Conservation (phyloP, 37 sponge, comb jelly and placozoan genomes). For the Petrosia ficiformis region DNA sequence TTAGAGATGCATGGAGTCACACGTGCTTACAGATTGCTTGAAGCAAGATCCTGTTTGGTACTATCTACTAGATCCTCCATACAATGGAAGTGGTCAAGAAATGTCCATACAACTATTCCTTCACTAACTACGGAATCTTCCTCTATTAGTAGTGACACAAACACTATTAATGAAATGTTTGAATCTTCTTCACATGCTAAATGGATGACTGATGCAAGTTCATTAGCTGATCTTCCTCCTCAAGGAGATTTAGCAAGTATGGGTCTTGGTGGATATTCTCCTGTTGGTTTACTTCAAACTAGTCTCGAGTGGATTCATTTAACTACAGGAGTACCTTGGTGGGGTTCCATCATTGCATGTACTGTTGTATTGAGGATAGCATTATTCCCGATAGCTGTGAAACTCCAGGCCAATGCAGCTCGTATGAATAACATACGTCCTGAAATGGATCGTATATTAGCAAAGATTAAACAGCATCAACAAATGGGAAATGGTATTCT, state of each 20-base stretch:
- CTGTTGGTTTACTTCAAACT: conserved; percentile 76
- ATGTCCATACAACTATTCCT: too few species aligned
- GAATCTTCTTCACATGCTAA: conserved; percentile 35
- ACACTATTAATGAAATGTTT: background rate
- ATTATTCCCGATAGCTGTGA: conserved; percentile 61
- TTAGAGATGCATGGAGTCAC: too few species aligned
- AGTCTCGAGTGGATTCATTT: conserved; percentile 64
- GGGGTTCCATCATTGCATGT: conserved; percentile 61
- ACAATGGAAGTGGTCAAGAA: too few species aligned
- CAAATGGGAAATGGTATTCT: conserved; percentile 33
- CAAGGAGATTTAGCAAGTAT: conserved; percentile 47
- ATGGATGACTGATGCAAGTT: conserved; percentile 27
- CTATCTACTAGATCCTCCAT: too few species aligned
- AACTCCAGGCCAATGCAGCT: conserved; percentile 43
- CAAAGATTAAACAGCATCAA: conserved; percentile 35
- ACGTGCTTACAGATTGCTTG: too few species aligned
- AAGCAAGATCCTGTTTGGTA: too few species aligned
- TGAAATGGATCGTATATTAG: conserved; percentile 26
- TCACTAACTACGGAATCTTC: too few species aligned
- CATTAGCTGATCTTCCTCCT: conserved; percentile 3
- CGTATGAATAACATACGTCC: conserved; percentile 66
- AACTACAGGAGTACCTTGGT: conserved; percentile 78
- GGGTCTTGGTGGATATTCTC: conserved; percentile 78
- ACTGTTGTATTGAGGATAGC: conserved; percentile 49
- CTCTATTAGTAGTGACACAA: too few species aligned